Percentiles rank a stretch among this genome's conserved stretches.
phyloP scores from a whole-genome alignment of 2,113 vertebrate genomes.

The Corydoras maculifer region DNA sequence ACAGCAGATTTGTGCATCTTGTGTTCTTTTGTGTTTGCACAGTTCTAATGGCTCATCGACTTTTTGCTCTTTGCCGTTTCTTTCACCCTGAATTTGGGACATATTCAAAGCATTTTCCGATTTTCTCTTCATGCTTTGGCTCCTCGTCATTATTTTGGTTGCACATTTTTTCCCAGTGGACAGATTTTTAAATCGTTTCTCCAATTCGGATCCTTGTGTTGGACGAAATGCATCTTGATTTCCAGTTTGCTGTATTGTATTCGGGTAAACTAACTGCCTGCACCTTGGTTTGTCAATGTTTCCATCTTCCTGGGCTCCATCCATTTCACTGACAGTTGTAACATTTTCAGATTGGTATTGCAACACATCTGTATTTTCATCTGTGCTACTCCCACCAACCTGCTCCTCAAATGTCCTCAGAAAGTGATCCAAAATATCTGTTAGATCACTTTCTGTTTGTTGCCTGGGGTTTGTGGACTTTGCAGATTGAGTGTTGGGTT shows the following conservation, averaged over 20 bases:
- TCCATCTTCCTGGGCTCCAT: background rate
- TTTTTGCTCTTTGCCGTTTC: background rate
- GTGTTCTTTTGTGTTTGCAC: too few relatives aligned
- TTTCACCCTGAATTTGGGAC: background rate
- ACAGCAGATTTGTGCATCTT: too few relatives aligned
- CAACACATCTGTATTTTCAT: slow-evolving; percentile 8
- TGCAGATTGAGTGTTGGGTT: background rate
- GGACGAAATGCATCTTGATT: background rate
- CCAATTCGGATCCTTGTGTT: background rate
- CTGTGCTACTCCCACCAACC: background rate
- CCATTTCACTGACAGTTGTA: background rate
- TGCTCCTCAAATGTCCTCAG: slow-evolving; percentile 57
- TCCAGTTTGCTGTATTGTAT: background rate
- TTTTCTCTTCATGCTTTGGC: slow-evolving; percentile 31
- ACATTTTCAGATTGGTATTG: background rate
- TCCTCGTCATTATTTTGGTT: slow-evolving; percentile 29
- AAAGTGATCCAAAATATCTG: slow-evolving; percentile 55
- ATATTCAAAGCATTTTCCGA: background rate
- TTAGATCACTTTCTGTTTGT: slow-evolving; percentile 45
- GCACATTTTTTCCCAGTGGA: slow-evolving; percentile 1
- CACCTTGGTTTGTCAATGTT: background rate
- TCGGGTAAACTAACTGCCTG: background rate
- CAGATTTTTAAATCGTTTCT: background rate
- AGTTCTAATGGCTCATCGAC: background rate
- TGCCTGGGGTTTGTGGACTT: slow-evolving; percentile 16